A percentile compares a stretch with the other conserved stretches of the same genome.
Conservation (phyloP, 2,888 invertebrate species). For the Hymenopus coronatus region DNA sequence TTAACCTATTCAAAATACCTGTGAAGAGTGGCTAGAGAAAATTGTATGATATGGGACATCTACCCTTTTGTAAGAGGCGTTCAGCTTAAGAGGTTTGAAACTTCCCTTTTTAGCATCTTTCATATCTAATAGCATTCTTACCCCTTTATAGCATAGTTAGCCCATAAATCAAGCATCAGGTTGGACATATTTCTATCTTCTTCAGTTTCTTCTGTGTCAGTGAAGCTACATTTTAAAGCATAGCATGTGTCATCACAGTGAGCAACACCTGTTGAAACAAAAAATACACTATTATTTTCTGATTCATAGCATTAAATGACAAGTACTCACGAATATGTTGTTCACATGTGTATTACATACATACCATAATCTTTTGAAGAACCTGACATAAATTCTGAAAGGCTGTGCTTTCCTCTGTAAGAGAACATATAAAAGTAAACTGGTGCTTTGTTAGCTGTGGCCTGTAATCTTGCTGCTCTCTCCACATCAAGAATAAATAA, state of each 20-base stretch:
- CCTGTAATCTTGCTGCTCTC: conserved; percentile 58
- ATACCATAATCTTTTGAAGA: conserved; percentile 58
- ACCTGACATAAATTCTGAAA: conserved; percentile 53
- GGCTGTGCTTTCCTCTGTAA: conserved; percentile 57
- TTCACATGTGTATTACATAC: neutral
- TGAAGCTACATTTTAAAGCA: conserved; percentile 46
- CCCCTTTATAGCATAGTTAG: conserved; percentile 48
- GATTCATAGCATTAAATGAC: neutral
- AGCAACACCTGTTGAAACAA: conserved; percentile 38
- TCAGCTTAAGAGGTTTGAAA: neutral
- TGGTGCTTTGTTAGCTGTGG: conserved; percentile 54
- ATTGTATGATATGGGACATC: no score
- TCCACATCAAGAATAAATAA: conserved; percentile 61
- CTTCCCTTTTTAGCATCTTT: neutral
- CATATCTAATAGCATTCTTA: neutral
- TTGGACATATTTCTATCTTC: conserved; percentile 55
- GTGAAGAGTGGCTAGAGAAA: no score
- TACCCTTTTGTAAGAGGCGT: neutral
- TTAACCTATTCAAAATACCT: no score
- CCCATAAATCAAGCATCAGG: conserved; percentile 54
- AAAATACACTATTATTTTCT: neutral
- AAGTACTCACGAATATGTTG: neutral
- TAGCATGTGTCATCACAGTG: conserved; percentile 61
- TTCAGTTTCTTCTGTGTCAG: conserved; percentile 44
- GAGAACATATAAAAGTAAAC: conserved; percentile 65